Evolutionary conservation across 2,797 vertebrate species (phyloP).

Genomic region (Darevskia nairensis): DNA sequence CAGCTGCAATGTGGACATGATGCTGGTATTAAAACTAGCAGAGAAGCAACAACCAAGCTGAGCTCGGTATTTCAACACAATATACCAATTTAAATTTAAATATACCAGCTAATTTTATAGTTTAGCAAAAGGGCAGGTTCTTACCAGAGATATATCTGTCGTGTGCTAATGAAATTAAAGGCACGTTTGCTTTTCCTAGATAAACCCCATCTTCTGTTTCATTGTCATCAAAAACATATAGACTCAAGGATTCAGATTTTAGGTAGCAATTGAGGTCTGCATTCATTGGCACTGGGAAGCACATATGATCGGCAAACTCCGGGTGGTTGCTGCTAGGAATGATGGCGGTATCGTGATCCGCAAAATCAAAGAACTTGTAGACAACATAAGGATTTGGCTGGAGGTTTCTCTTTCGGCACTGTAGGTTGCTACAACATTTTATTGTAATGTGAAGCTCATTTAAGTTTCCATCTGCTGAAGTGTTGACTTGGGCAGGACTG

Average conservation of each 20-base stretch:
- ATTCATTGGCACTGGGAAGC: slow-evolving; percentile 83
- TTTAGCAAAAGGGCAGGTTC: slow-evolving; percentile 40
- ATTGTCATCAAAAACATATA: slow-evolving; percentile 89
- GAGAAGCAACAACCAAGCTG: neutral
- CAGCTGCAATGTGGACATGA: too few species aligned
- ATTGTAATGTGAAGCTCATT: slow-evolving; percentile 87
- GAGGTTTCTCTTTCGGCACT: slow-evolving; percentile 54
- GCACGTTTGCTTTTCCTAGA: slow-evolving; percentile 86
- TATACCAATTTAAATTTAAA: neutral
- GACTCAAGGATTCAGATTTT: slow-evolving; percentile 78
- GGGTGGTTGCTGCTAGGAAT: slow-evolving; percentile 80
- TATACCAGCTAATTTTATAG: neutral
- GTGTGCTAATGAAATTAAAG: slow-evolving; percentile 83
- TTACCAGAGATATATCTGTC: slow-evolving; percentile 85
- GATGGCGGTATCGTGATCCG: slow-evolving; percentile 86
- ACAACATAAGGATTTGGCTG: slow-evolving; percentile 88
- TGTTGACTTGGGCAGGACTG: slow-evolving; percentile 61
- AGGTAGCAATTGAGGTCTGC: slow-evolving; percentile 85
- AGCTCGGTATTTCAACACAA: neutral
- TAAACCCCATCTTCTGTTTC: slow-evolving; percentile 83
- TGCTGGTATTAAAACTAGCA: neutral
- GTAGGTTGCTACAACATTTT: slow-evolving; percentile 81
- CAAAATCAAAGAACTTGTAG: slow-evolving; percentile 89
- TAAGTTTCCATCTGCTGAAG: slow-evolving; percentile 69
- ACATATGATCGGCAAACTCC: slow-evolving; percentile 82